These are phyloP conservation scores for Megastigmus dorsalis DNA, from an alignment of 2,888 invertebrate genomes.

Conservation along the genomic window DNA sequence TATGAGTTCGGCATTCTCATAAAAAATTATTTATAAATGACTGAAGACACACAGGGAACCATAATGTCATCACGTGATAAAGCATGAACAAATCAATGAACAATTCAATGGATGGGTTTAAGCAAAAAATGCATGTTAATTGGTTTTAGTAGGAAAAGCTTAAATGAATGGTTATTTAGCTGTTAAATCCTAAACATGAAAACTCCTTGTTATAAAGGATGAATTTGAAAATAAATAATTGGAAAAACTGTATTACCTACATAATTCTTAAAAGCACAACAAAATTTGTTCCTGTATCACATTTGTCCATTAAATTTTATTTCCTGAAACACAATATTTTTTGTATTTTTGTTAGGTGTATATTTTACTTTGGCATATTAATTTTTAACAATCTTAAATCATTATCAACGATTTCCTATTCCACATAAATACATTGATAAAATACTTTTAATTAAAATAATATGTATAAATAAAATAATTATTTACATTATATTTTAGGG, in stretches of 20 bases:
- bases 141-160: constrained; percentile 53
- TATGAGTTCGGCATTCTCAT: background rate
- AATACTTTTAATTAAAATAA: background rate
- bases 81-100: constrained; percentile 33
- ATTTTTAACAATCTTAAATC: background rate
- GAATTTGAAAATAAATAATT: constrained; percentile 51
- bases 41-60: constrained; percentile 54
- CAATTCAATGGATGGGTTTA: constrained; percentile 29
- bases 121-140: constrained; percentile 48
- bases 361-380: constrained; percentile 1
- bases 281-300: constrained; percentile 68
- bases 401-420: constrained; percentile 46
- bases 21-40: constrained; percentile 21
- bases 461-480: background rate
- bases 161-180: constrained; percentile 44
- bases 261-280: constrained; percentile 67
- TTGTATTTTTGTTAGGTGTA: constrained; percentile 28
- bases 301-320: constrained; percentile 70
- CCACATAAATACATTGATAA: constrained; percentile 47
- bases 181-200: constrained; percentile 52
- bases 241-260: constrained; percentile 67
- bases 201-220: constrained; percentile 55
- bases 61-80: constrained; percentile 38
- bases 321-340: constrained; percentile 72
- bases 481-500: background rate